phyloP scores from a whole-genome alignment of 2,888 invertebrate species.

The Meliscaeva auricollis region DNA sequence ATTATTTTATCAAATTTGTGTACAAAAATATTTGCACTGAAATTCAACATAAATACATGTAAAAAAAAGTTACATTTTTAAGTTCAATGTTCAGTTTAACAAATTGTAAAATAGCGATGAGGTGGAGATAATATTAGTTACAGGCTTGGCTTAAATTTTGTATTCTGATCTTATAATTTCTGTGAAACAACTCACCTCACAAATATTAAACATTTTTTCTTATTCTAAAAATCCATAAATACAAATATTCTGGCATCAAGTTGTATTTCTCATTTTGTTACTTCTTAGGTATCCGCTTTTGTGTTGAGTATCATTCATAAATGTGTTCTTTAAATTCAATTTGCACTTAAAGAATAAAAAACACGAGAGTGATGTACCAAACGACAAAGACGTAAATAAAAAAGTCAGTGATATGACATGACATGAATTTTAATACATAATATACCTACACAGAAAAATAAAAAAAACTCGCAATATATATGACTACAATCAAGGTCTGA shows the following conservation, averaged over 20 bases:
- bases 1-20: no score
- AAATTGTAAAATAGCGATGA: no score
- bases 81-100: no score
- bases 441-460: background rate
- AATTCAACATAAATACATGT: no score
- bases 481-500: slow-evolving; percentile 7
- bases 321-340: slow-evolving; percentile 22
- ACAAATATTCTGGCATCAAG: background rate
- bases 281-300: no score
- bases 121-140: no score
- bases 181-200: no score
- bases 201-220: no score
- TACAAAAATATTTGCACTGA: no score
- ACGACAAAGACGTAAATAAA: slow-evolving; percentile 1
- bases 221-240: background rate
- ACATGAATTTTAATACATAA: slow-evolving; percentile 10
- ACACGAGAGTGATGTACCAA: slow-evolving; percentile 4
- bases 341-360: background rate
- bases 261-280: background rate
- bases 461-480: background rate
- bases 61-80: no score
- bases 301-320: slow-evolving; percentile 1
- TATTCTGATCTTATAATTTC: no score
- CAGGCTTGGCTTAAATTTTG: no score
- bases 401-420: background rate